These are phyloP conservation scores for Bombus terrestris DNA, from an alignment of 1,140 invertebrate species.

Conservation along the genomic window DNA sequence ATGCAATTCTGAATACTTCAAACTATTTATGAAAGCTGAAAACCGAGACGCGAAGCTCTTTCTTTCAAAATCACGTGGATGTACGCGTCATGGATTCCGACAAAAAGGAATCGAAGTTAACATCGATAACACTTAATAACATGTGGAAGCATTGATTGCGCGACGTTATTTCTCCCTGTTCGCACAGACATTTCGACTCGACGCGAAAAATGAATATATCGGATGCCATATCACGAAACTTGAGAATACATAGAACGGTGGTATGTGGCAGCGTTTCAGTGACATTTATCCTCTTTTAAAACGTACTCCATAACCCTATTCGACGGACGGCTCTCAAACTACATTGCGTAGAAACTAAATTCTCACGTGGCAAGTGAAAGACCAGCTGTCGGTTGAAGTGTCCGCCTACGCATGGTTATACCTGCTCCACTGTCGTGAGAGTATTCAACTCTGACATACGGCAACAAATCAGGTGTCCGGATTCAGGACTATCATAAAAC, in stretches of 20 bases:
- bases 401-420: conserved; percentile 64
- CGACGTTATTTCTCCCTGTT: neutral
- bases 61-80: neutral
- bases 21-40: neutral
- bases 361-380: conserved; percentile 61
- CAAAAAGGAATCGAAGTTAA: neutral
- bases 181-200: neutral
- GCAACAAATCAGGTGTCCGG: conserved; percentile 60
- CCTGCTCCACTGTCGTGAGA: conserved; percentile 55
- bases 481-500: conserved; percentile 58
- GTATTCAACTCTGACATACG: conserved; percentile 55
- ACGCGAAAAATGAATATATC: conserved; percentile 6
- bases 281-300: conserved; percentile 51
- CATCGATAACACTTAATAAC: neutral
- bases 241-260: conserved; percentile 21
- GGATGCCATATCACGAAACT: conserved; percentile 39
- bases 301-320: conserved; percentile 19
- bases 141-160: neutral
- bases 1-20: no score
- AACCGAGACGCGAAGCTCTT: neutral
- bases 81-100: neutral
- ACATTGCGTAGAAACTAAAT: conserved; percentile 57
- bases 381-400: conserved; percentile 59
- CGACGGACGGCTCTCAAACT: conserved; percentile 41
- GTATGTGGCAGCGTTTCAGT: conserved; percentile 21